Base-by-base conservation (phyloP, 2,113 vertebrate species). In the Chaetops frenatus region DNA sequence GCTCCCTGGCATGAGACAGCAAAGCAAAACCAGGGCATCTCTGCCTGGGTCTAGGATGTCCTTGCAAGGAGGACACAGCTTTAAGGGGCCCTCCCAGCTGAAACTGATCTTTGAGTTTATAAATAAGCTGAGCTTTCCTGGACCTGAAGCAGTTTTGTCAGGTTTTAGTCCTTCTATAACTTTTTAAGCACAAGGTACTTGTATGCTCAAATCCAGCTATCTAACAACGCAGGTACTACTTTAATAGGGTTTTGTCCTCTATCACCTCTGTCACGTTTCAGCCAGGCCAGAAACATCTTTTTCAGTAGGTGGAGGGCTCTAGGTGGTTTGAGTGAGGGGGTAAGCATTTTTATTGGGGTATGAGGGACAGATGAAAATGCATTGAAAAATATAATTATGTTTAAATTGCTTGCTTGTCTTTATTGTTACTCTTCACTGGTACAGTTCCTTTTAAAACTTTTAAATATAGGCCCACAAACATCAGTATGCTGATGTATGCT, bases 171-270 rank as follows among this genome's bases (percentile, higher is more conserved):
- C 8, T 54, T 66, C 35, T 70, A 0, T 77, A 54, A 10, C 2
- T 3, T 70, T 88, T 81, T 45, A 90, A 74, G 60, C 66, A 27
- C 44, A 83, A 67, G 12, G 14, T 64, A 57, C 20, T 74, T 25
- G 2, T 28, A 19, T 1, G 2, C 58, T 71, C 23, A 90, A 64
- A 88, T 85, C 33, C 53, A 66, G 47, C 51, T 90, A 18, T 62
- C 67, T 78, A 73, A 70, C 22, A 56, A 19, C 18, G 42, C 51
- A 54, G 54, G 15, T 81, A 14, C 60, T 78, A 25, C 71, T 86
- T 73, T 28, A 81, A 71, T 35, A 70, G 82, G 40, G 36, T 86
- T 92, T 93, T 90, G 31, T 78, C 60, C 40, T 90, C 71, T 88
- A 0, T 88, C 51, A 67, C 21, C 16, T 53, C 81, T 93, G n/a